Conservation (phyloP, 2,797 vertebrate genomes). For the Hypotaenidia okinawae region DNA sequence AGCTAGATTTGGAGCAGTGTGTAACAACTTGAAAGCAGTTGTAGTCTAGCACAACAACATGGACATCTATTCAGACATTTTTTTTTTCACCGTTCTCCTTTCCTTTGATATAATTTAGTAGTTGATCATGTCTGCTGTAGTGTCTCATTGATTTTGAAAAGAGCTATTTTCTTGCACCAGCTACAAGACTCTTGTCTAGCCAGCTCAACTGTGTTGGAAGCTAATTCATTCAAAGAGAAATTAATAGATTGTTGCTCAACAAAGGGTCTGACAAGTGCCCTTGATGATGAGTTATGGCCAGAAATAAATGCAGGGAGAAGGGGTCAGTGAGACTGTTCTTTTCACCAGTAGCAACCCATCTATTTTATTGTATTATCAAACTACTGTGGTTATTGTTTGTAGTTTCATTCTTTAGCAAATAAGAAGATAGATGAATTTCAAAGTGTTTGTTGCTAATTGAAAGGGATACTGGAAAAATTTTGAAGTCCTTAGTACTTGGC, state of each 20-base stretch:
- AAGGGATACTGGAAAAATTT: background rate
- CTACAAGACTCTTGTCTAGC: background rate
- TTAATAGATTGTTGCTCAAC: background rate
- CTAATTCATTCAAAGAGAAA: background rate
- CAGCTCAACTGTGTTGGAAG: background rate
- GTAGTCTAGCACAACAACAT: background rate
- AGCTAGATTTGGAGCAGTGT: background rate
- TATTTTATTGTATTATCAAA: background rate
- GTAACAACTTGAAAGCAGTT: background rate
- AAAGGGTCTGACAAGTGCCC: background rate
- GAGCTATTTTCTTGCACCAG: background rate
- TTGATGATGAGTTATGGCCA: background rate
- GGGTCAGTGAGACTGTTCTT: background rate
- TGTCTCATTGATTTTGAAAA: background rate
- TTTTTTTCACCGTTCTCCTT: too few relatives aligned
- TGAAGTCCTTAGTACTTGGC: background rate
- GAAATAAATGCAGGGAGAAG: background rate
- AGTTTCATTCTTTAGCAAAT: background rate
- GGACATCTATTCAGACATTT: background rate
- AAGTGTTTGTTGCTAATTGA: background rate
- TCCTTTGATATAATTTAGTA: background rate
- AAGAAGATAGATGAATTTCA: background rate
- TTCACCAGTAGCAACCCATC: background rate
- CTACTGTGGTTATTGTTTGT: background rate
- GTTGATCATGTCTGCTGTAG: background rate